phyloP scores from a whole-genome alignment of 2,888 invertebrate species.

The Leucophora obtusa region DNA sequence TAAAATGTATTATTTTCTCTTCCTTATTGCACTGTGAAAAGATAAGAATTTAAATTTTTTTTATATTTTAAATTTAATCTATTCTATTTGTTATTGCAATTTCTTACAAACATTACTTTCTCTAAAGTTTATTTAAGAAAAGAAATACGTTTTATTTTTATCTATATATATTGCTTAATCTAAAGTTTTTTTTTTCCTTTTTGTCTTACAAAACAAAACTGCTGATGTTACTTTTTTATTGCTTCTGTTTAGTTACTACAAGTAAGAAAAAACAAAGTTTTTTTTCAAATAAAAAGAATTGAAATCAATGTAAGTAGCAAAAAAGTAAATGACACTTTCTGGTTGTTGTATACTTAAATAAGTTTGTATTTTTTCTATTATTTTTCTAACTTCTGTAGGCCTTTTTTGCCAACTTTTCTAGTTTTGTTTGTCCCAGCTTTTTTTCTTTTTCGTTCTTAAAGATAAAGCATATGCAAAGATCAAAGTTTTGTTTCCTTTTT shows the following conservation, averaged over 20 bases:
- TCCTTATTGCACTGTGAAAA: no score
- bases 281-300: not conserved
- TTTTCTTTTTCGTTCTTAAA: not conserved
- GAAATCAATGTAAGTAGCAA: conserved; percentile 15
- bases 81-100: not conserved
- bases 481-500: conserved; percentile 24
- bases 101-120: not conserved
- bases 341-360: conserved; percentile 39
- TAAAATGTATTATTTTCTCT: no score
- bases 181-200: conserved; percentile 27
- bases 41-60: no score
- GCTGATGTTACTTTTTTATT: conserved; percentile 60
- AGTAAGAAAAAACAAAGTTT: conserved; percentile 21
- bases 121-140: not conserved
- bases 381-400: conserved; percentile 33
- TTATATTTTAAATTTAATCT: not conserved
- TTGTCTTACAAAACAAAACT: conserved; percentile 37
- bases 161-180: conserved; percentile 46
- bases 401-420: conserved; percentile 17
- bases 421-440: not conserved
- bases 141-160: conserved; percentile 37
- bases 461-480: conserved; percentile 22
- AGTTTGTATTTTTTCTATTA: conserved; percentile 31
- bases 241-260: conserved; percentile 25
- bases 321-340: conserved; percentile 44